Base-by-base conservation (phyloP, 2,113 vertebrate species). In the Nothobranchius kuhntae region DNA sequence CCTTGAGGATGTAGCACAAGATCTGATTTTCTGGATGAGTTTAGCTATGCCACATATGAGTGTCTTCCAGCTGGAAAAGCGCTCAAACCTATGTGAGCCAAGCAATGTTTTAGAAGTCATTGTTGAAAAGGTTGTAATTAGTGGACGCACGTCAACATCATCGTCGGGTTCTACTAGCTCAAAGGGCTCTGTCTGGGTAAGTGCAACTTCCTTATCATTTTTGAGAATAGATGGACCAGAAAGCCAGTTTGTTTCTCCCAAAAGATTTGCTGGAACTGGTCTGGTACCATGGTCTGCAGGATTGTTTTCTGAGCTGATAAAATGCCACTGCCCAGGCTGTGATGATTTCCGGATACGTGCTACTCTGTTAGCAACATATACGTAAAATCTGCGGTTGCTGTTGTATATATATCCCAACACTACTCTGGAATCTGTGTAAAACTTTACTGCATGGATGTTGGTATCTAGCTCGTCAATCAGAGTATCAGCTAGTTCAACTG, bases 381-480 rank as follows among this genome's bases (percentile, higher is more conserved):
- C 62, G 7, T 80, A 78, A 26, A 82, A 87, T 1, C 42, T 0
- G 8, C 67, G 69, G 50, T 56, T 77, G 3, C 12, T 12, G 0
- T 80, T 75, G 6, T 11, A 8, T 6, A 77, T 70, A 9, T 75
- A 77, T 3, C 52, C 38, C 2, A 68, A 13, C 1, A 79, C 72
- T 3, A 78, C 64, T 2, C 78, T 78, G 6, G 64, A 73, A 21
- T 78, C 70, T 14, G 77, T 47, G 44, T 61, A 61, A 48, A 30
- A 30, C 26, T 30, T 30, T 30, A 30, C 26, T 30, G 26, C 26
- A 4, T 58, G 75, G 1, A 54, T 83, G 14, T 21, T 5, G 2
- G 67, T 38, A 63, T 81, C 55, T 0, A 65, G 6, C 2, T 13
- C 9, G 5, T 53, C 12, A 4, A 9, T 10, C 10, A 21, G 26